phyloP scores from a whole-genome alignment of 2,888 invertebrate genomes.

The Steinernema scapterisci region DNA sequence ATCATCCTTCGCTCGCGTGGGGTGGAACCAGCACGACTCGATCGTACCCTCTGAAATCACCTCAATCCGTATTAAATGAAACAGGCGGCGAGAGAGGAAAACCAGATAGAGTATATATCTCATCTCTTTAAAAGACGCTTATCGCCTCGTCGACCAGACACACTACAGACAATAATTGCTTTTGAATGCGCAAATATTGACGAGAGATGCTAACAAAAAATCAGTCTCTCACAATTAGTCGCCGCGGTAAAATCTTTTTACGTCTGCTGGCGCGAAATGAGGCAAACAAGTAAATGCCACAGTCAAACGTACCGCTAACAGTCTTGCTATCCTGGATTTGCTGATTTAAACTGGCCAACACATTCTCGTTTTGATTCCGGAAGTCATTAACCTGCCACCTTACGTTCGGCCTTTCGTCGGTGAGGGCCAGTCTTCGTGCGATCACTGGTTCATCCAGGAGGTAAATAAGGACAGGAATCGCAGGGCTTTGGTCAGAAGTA shows the following conservation, averaged over 20 bases:
- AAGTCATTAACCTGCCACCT: conserved; percentile 1
- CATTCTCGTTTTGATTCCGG: not conserved
- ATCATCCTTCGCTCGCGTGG: not conserved
- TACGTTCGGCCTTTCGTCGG: not conserved
- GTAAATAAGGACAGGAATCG: conserved; percentile 1
- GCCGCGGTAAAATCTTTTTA: no score
- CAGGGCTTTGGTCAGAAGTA: not conserved
- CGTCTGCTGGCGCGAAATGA: no score
- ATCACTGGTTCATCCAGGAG: conserved; percentile 9
- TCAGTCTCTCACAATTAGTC: no score
- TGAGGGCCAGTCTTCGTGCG: not conserved
- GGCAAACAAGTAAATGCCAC: not conserved
- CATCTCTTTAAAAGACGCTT: no score
- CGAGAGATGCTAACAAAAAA: no score
- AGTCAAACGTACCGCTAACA: not conserved
- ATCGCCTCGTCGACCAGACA: no score
- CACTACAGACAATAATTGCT: no score
- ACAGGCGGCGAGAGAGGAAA: no score
- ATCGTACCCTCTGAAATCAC: not conserved
- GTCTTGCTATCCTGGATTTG: conserved; percentile 15
- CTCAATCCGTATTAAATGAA: not conserved
- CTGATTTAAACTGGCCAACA: conserved; percentile 12
- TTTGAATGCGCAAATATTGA: no score
- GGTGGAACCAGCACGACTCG: conserved; percentile 7
- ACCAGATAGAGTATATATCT: no score